These are phyloP conservation scores for Chauna torquata DNA, from an alignment of 2,113 vertebrate genomes.

Conservation along the genomic window DNA sequence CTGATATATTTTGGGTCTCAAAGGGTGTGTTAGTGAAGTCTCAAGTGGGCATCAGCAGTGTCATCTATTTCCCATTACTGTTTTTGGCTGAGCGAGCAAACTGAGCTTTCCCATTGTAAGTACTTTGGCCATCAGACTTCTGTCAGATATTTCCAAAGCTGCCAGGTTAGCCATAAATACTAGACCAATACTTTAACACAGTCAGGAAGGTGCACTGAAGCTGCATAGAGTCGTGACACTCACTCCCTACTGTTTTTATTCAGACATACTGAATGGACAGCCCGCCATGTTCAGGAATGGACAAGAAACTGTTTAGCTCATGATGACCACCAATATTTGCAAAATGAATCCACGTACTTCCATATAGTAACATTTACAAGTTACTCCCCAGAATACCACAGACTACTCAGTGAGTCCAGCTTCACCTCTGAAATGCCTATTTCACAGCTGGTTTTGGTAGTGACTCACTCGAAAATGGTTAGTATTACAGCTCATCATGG, in stretches of 20 bases:
- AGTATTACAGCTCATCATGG: conserved; percentile 7
- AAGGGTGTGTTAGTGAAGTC: neutral
- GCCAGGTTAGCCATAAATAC: neutral
- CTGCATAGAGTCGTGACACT: neutral
- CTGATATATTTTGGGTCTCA: neutral
- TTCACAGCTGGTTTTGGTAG: neutral
- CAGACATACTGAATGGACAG: neutral
- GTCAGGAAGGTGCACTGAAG: neutral
- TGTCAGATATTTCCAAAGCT: conserved; percentile 1
- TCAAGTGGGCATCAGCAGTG: neutral
- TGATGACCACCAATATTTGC: neutral
- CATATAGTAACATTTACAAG: neutral
- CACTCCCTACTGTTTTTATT: neutral
- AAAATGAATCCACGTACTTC: neutral
- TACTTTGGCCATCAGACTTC: neutral
- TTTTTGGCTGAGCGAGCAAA: neutral
- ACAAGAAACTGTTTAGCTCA: neutral
- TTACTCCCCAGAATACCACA: neutral
- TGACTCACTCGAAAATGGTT: conserved; percentile 33
- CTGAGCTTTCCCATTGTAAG: neutral
- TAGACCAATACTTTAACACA: neutral
- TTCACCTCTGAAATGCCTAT: neutral
- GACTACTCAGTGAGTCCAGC: neutral
- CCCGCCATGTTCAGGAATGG: neutral
- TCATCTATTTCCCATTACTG: neutral